Base-by-base conservation (phyloP, 1,140 invertebrate species). In the Drosophila hydei region DNA sequence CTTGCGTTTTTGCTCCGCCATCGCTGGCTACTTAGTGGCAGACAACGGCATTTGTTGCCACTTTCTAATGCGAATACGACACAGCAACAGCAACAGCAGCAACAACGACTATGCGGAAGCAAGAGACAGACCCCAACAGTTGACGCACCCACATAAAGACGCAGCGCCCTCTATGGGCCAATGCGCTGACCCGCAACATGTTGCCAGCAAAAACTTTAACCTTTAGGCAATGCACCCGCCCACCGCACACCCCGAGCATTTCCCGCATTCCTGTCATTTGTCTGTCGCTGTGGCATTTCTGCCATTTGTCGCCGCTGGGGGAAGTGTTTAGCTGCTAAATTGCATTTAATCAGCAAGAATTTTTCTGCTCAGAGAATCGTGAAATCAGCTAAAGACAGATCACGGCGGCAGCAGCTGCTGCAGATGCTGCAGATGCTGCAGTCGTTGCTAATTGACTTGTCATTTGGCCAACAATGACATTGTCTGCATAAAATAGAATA, bases 271-370 rank as follows among this genome's bases (percentile, higher is more conserved):
- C n/a, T n/a, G n/a, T n/a, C n/a, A n/a, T n/a, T n/a, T n/a, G n/a
- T n/a, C n/a, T n/a, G n/a, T n/a, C n/a, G n/a, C n/a, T n/a, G n/a
- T 42, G 23, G 40, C 42, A 45, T 45, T 45, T 43, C 36, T 45
- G 58, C 48, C 42, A 71, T 55, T 48, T 47, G 42, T n/a, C 56
- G 47, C 33, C 60, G 52, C 27, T 48, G 42, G 43, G 60, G 76
- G 65, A 87, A 80, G 59, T 68, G 73, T 71, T 84, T 71, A 80
- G 69, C 11, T 51, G 23, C 56, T 69, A 85, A 79, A 79, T 84
- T 85, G 77, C 77, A 67, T 75, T 72, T 65, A 75, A 75, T 63
- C 67, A 63, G 33, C 51, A 33, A 50, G 60, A 63, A 64, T 70
- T 70, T 51, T 50, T 43, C 48, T 25, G 21, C 52, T 56, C 52